phyloP scores from a whole-genome alignment of 2,888 invertebrate genomes.

The Gari tellinella region DNA sequence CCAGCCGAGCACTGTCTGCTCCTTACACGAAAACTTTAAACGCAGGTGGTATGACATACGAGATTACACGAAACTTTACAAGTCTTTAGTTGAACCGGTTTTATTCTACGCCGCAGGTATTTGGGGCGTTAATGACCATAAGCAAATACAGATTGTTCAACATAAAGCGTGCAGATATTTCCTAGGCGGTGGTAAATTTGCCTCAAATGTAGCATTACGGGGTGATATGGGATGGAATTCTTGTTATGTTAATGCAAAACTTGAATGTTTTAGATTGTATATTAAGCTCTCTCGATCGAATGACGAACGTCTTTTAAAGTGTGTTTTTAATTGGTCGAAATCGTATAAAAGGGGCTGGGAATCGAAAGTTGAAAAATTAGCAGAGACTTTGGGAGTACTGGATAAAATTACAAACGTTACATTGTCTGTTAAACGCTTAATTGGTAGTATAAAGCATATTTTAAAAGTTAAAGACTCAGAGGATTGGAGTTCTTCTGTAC shows the following conservation, averaged over 20 bases:
- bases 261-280: slow-evolving; percentile 4
- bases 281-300: neutral
- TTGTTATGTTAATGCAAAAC: neutral
- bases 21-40: neutral
- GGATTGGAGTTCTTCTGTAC: neutral
- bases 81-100: slow-evolving; percentile 1
- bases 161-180: neutral
- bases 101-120: slow-evolving; percentile 2
- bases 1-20: slow-evolving; percentile 5
- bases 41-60: neutral
- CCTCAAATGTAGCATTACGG: neutral
- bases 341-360: slow-evolving; percentile 1
- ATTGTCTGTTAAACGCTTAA: neutral
- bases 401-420: neutral
- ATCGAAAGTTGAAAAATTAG: slow-evolving; percentile 1
- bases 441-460: neutral
- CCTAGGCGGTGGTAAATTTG: no score
- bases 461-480: slow-evolving; percentile 5
- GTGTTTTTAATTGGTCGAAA: slow-evolving; percentile 5
- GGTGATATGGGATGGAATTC: slow-evolving; percentile 6
- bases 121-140: slow-evolving; percentile 1
- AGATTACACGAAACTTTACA: slow-evolving; percentile 2
- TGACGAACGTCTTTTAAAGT: slow-evolving; percentile 1
- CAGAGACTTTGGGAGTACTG: neutral
- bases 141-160: slow-evolving; percentile 3